Base-by-base conservation (phyloP, 2,113 vertebrate genomes). In the Grus americana region DNA sequence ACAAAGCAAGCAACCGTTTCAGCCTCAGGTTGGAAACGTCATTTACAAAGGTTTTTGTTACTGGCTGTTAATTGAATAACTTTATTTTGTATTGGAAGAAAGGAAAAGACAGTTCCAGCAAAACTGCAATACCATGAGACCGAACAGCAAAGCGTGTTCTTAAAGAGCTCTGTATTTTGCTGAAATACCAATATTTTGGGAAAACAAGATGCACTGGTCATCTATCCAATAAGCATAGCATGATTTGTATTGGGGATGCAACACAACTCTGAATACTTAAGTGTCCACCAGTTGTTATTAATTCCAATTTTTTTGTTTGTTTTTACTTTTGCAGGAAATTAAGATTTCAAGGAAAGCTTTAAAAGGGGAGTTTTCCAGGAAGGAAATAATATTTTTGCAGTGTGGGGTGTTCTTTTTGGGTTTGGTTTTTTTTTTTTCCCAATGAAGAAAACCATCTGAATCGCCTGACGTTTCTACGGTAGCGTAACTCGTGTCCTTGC, bases 271-370 rank as follows among this genome's bases (percentile, higher is more conserved):
- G 40, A 52, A 57, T 94, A 38, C 34, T 26, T 42, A 42, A 62
- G 65, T 87, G 42, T 94, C 71, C 15, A 72, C 49, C 36, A 21
- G 54, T 73, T 86, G 94, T 97, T 96, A 88, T 74, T 98, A 92
- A 98, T 96, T 92, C 50, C 44, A 59, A 36, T 62, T 32, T 95
- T 88, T 88, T 91, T 65, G 57, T 94, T 98, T 94, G 52, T 97
- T 92, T 96, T 95, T 97, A 55, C 80, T 96, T 98, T 96, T 61
- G 70, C 97, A 98, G 98, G 97, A 96, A 93, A 91, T 95, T 93
- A 90, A 88, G 84, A 91, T 47, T 78, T 87, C 93, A n/a, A 97
- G 82, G 91, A 93, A 92, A 88, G 90, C 93, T 96, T 97, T 95
- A 86, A 92, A 63, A 92, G 85, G 93, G 96, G 93, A 97, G 44